Evolutionary conservation across 35 echinoderm and acorn worm species (phyloP), one percentile per base, ranked within the genome.

Genomic region (Ptychodera flava): DNA sequence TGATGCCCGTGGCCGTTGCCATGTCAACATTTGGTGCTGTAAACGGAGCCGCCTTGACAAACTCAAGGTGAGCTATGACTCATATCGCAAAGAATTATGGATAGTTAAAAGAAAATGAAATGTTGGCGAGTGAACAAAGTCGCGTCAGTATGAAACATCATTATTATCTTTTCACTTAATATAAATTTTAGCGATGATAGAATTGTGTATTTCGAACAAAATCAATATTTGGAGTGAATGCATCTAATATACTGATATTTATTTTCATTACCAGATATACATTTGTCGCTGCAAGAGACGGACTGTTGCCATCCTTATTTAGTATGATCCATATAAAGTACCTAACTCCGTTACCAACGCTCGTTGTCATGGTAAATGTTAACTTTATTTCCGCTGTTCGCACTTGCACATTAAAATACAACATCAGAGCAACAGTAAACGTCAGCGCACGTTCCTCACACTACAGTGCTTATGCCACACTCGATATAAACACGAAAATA

Each of bases 11-110:
- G 15, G 87, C 84, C 79, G 93, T 94, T 85, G 92, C 96, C 37
- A 85, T 97, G 90, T 99, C 96, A 79, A 99, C 96, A 1, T 99
- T 99, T 88, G 96, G 96, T 6, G 90, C 93, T 84, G 96, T 99
- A 29, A 99, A 94, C 38, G 96, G 92, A 33, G 96, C 92, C 16
- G 92, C 86, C 82, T 82, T 99, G 30, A 92, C 96, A 28, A 78
- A 94, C 16, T 94, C 96, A 31, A 82, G 96, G 96, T 99, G 35
- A 16, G 76, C 33, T 64, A 81, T 84, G 88, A 36, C 15, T 33
- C 0, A 14, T n/a, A n/a, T n/a, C n/a, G n/a, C n/a, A n/a, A n/a
- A n/a, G n/a, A n/a, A n/a, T n/a, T n/a, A n/a, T n/a, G n/a, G n/a
- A n/a, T n/a, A n/a, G n/a, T n/a, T n/a, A n/a, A n/a, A n/a, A n/a